These are phyloP conservation scores for Parazoanthus swiftii DNA, from an alignment of 92 coral and sea anemone species.

Conservation along the genomic window DNA sequence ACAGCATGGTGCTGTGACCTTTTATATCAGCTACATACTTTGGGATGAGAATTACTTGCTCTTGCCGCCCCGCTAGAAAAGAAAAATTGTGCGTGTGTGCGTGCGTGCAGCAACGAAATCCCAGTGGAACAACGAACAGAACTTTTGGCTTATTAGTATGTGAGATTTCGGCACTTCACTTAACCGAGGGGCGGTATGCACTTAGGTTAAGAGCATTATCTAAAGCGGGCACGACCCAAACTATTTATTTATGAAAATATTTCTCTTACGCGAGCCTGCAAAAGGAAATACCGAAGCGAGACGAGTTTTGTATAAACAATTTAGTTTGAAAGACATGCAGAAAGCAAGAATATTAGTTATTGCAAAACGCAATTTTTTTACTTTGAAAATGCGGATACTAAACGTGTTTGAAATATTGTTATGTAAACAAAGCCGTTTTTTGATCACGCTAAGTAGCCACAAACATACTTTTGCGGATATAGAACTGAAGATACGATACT, in stretches of 20 bases:
- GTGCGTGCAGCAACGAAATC: background rate
- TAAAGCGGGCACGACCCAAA: background rate
- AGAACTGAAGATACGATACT: background rate
- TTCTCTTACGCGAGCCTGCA: background rate
- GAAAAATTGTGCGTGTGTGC: background rate
- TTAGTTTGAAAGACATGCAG: background rate
- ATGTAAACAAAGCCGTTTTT: background rate
- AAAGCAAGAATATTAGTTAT: background rate
- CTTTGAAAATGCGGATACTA: background rate
- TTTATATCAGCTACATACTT: background rate
- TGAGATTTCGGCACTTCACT: constrained; percentile 1
- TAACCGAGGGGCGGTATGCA: background rate
- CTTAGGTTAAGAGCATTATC: constrained; percentile 25
- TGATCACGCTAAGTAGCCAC: background rate
- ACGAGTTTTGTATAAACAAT: background rate
- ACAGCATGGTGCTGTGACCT: constrained; percentile 1
- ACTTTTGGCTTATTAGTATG: background rate
- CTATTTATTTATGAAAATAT: background rate
- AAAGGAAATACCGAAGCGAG: background rate
- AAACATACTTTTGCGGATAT: background rate
- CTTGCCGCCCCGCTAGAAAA: background rate
- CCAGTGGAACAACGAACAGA: background rate
- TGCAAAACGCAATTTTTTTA: background rate
- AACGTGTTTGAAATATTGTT: background rate
- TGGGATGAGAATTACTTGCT: too few relatives aligned